Percentiles rank a stretch among this genome's conserved stretches.
These are phyloP conservation scores for Tetanocera ferruginea DNA, from an alignment of 2,888 invertebrate genomes.

Conservation along the genomic window DNA sequence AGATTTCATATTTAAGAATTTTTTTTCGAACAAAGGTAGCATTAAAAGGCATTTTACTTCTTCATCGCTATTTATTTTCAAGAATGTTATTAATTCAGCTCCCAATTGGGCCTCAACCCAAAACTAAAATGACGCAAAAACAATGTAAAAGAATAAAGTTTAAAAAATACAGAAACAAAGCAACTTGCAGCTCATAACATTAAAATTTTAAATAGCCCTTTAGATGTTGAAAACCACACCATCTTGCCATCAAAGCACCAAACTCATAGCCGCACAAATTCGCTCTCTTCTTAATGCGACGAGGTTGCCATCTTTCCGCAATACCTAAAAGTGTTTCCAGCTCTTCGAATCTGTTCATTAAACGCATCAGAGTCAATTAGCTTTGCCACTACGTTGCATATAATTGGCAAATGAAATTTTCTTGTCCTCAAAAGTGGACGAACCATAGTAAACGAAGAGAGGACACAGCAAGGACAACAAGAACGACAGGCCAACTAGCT, in stretches of 20 bases:
- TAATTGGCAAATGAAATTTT: conserved; percentile 66
- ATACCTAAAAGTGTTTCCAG: neutral
- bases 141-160: neutral
- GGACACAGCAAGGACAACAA: neutral
- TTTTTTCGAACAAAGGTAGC: too few species aligned
- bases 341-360: conserved; percentile 25
- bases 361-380: conserved; percentile 62
- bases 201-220: conserved; percentile 28
- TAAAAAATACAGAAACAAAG: neutral
- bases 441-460: neutral
- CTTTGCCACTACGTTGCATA: conserved; percentile 65
- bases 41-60: neutral
- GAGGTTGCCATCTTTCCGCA: neutral
- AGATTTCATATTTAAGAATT: too few species aligned
- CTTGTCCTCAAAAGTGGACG: conserved; percentile 35
- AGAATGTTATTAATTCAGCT: neutral
- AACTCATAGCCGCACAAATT: neutral
- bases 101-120: neutral
- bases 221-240: conserved; percentile 26
- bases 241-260: neutral
- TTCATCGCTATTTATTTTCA: neutral
- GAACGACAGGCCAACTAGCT: neutral
- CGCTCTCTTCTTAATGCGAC: neutral
- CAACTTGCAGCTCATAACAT: conserved; percentile 9
- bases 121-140: neutral